phyloP scores from a whole-genome alignment of 2,888 invertebrate genomes.

The Steinernema scapterisci region DNA sequence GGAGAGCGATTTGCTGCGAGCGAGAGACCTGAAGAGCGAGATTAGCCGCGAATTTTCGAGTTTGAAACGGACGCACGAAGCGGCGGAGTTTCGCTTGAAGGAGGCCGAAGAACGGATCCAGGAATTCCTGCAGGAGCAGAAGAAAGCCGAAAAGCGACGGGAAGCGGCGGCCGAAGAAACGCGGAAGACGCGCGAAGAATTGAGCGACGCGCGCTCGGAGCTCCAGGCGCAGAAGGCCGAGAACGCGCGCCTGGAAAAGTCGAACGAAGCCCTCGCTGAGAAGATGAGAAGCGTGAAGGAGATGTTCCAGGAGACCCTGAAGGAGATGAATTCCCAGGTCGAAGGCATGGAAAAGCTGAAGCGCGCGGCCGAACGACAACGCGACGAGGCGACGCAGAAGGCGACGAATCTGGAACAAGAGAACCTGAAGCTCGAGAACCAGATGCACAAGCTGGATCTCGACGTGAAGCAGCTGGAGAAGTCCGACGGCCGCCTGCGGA shows the following conservation, averaged over 20 bases:
- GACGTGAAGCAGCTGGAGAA: conserved; percentile 5
- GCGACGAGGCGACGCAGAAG: conserved; percentile 17
- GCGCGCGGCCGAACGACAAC: neutral
- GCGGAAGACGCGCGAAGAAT: neutral
- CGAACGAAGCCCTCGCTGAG: neutral
- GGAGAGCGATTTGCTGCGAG: neutral
- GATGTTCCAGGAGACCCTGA: neutral
- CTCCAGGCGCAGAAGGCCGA: neutral
- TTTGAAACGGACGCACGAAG: conserved; percentile 8
- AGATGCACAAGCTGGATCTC: conserved; percentile 1
- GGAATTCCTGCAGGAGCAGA: neutral
- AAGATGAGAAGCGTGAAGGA: neutral
- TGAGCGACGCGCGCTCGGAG: neutral
- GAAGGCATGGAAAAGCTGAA: neutral
- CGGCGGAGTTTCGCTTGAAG: neutral
- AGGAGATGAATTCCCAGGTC: neutral
- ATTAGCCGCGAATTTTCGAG: conserved; percentile 10
- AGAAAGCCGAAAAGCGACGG: neutral
- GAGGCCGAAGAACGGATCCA: neutral
- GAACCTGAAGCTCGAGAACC: neutral
- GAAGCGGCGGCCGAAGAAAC: neutral
- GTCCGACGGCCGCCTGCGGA: conserved; percentile 3
- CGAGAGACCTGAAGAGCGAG: conserved; percentile 21
- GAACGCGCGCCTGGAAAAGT: neutral
- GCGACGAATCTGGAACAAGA: neutral